Conservation (phyloP, 2,797 vertebrate species). For the Cynodonichthys magdalenae region DNA sequence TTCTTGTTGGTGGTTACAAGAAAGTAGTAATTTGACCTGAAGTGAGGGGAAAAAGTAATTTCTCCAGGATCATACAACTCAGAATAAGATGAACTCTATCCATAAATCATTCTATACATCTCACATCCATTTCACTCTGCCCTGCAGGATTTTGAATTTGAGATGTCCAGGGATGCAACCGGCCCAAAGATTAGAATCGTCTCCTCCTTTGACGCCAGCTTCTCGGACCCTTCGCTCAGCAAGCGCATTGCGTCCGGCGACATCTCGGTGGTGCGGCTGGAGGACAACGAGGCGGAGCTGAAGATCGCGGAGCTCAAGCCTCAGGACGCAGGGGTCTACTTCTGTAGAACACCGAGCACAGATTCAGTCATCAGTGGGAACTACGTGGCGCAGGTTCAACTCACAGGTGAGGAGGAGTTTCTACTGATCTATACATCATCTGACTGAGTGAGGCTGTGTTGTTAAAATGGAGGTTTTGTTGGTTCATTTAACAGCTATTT, state of each 20-base stretch:
- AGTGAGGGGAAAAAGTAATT: no score
- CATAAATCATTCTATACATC: no score
- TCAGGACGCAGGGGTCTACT: constrained; percentile 86
- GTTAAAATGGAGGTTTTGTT: background rate
- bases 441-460: background rate
- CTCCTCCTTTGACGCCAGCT: constrained; percentile 89
- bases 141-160: constrained; percentile 91
- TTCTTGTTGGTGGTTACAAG: no score
- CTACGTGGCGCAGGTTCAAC: constrained; percentile 87
- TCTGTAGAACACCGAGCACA: constrained; percentile 91
- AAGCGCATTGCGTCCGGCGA: constrained; percentile 81
- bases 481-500: constrained; percentile 36
- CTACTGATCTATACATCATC: background rate
- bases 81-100: no score
- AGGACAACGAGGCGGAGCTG: constrained; percentile 86
- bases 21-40: no score
- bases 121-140: background rate
- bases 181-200: constrained; percentile 74
- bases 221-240: constrained; percentile 78
- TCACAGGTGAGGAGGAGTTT: constrained; percentile 80
- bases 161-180: constrained; percentile 54
- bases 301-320: constrained; percentile 82
- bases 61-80: no score
- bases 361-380: constrained; percentile 88
- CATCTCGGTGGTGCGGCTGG: constrained; percentile 79